Base-by-base conservation (phyloP, 2,888 invertebrate species). In the Drosophila birchii region DNA sequence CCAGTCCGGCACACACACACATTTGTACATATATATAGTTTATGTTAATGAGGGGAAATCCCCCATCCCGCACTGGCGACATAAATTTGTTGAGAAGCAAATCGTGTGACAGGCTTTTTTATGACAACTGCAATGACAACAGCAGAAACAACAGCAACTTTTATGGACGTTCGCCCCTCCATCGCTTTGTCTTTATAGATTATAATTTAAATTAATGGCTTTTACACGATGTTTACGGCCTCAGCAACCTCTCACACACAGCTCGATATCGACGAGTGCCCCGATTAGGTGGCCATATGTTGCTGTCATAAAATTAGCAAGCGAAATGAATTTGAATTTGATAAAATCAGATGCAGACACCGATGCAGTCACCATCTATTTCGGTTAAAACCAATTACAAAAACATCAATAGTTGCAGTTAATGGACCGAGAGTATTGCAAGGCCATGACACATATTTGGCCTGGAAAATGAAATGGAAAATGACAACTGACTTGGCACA, bases 131-230 rank as follows among this genome's bases (percentile, higher is more conserved):
- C 83, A 83, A 76, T 71, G 71, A 72, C 79, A 69, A 72, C 63
- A 60, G 54, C 63, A 73, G 56, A 67, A 59, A 43, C 66, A 47
- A 18, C 44, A 85, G 79, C 85, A 75, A 84, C 84, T 78, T 86
- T 78, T 88, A 86, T 78, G 86, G 84, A 47, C 58, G 43, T 56
- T 32, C 51, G n/a, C 45, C 11, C 34, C 51, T 5, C 51, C 23
- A 32, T 53, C 36, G 69, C 77, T 75, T 86, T 63, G 80, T 73
- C 73, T 85, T 86, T 85, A 81, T 87, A 77, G 85, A 80, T 86
- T 77, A 86, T 86, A 88, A 88, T 86, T 88, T 86, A 86, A 86
- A 86, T 86, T 81, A 88, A 86, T 88, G 78, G 69, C 73, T 75
- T 79, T 82, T 88, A 88, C 81, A 84, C 78, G 81, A 78, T 76